A percentile compares a stretch with the other conserved stretches of the same genome.
phyloP scores from a whole-genome alignment of 2,888 invertebrate species.

The Ormyrus nitidulus region DNA sequence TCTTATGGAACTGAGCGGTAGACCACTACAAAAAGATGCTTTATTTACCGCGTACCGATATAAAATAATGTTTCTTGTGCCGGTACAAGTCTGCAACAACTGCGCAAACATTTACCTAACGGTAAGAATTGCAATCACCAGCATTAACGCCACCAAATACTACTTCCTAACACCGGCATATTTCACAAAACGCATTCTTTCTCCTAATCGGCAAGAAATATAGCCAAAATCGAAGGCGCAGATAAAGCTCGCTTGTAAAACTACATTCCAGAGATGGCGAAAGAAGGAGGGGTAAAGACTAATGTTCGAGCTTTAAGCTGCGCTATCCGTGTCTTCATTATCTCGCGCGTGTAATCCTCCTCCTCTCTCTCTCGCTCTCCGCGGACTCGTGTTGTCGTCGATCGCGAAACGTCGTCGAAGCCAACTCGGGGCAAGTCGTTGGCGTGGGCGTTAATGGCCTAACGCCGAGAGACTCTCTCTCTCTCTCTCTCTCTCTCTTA shows the following conservation, averaged over 20 bases:
- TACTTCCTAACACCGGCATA: too few species aligned
- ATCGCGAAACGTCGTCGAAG: conserved; percentile 42
- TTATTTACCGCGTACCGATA: too few species aligned
- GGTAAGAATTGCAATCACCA: too few species aligned
- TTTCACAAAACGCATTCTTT: too few species aligned
- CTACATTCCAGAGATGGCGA: conserved; percentile 13
- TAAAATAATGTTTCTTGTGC: too few species aligned
- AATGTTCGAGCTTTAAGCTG: conserved; percentile 13
- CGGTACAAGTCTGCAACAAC: too few species aligned
- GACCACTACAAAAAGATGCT: too few species aligned
- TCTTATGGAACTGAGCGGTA: too few species aligned
- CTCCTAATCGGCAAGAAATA: background rate
- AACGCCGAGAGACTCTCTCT: conserved; percentile 7
- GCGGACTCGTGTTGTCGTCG: background rate
- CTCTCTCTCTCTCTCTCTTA: background rate
- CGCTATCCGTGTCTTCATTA: conserved; percentile 33
- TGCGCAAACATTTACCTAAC: too few species aligned
- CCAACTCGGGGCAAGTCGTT: conserved; percentile 15
- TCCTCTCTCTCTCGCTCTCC: background rate
- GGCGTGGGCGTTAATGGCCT: conserved; percentile 52
- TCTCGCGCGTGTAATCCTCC: conserved; percentile 13
- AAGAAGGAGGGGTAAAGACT: conserved; percentile 1
- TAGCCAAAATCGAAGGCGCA: too few species aligned
- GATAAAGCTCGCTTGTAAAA: background rate
- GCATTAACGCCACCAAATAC: too few species aligned